Evolutionary conservation across 2,113 vertebrate species (phyloP).

Genomic region (Podilymbus podiceps): DNA sequence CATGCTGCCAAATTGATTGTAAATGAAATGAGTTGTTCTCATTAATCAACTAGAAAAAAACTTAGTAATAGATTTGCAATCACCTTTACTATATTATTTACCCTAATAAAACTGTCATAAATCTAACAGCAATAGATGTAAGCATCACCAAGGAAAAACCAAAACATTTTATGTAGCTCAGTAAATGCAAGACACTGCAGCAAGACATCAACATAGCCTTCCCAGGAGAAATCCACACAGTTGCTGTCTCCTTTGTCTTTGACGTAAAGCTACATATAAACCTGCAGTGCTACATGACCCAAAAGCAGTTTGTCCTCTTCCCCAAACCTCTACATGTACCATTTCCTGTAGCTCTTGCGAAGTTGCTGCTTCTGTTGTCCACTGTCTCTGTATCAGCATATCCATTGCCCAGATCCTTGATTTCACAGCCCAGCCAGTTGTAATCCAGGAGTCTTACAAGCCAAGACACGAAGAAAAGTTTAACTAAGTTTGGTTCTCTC

Average conservation of each 20-base stretch:
- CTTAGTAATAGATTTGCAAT: background rate
- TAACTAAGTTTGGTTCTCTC: background rate
- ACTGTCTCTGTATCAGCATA: background rate
- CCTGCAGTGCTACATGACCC: background rate
- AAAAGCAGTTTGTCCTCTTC: background rate
- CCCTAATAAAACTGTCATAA: slow-evolving; percentile 20
- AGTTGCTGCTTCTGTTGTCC: background rate
- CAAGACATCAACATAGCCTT: background rate
- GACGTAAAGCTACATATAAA: background rate
- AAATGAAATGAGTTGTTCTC: background rate
- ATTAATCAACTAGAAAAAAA: background rate
- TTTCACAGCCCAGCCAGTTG: background rate
- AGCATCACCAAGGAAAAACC: background rate
- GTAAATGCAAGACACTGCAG: background rate
- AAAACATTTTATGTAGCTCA: background rate
- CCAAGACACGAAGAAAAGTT: background rate
- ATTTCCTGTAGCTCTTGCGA: background rate
- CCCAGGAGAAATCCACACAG: background rate
- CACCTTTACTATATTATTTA: slow-evolving; percentile 4
- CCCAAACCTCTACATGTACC: background rate
- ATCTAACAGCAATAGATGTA: background rate
- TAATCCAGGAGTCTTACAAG: background rate
- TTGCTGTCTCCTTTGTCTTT: background rate
- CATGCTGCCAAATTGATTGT: background rate
- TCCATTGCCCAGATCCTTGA: background rate